Percentiles rank a stretch among this genome's conserved stretches.
These are phyloP conservation scores for Molossus alvarezi DNA, from an alignment of 2,797 vertebrate species.

Conservation along the genomic window DNA sequence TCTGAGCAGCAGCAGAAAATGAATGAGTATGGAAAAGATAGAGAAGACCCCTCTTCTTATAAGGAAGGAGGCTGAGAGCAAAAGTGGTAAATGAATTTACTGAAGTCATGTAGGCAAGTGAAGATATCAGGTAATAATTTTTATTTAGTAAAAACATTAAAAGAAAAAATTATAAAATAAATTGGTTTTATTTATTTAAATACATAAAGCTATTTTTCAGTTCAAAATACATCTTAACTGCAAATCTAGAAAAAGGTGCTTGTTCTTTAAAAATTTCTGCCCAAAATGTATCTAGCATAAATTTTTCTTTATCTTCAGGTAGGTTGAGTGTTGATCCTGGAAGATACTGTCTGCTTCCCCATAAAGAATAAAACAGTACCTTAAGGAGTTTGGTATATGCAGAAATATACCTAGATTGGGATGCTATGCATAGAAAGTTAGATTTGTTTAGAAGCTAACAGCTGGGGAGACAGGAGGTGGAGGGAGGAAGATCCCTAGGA, in stretches of 20 bases:
- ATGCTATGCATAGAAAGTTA: neutral
- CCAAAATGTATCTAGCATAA: neutral
- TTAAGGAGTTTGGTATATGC: neutral
- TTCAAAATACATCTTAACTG: neutral
- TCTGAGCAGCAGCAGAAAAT: neutral
- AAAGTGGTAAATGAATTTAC: neutral
- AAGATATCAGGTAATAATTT: neutral
- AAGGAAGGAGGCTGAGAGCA: neutral
- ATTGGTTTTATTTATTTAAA: neutral
- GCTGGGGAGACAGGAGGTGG: neutral
- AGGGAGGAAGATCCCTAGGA: neutral
- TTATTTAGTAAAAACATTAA: neutral
- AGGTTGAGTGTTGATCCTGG: neutral
- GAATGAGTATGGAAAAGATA: neutral
- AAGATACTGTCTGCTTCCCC: neutral
- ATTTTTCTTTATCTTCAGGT: neutral
- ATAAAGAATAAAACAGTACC: neutral
- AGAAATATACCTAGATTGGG: neutral
- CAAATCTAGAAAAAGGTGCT: neutral
- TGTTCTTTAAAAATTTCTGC: neutral
- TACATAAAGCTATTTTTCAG: neutral
- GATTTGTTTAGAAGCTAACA: neutral
- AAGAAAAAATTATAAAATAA: neutral
- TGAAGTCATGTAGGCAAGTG: neutral
- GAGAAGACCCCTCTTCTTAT: neutral